Percentiles rank a stretch among this genome's conserved stretches.
Conservation (phyloP, 1,140 invertebrate genomes). For the Steinernema khuongi region DNA sequence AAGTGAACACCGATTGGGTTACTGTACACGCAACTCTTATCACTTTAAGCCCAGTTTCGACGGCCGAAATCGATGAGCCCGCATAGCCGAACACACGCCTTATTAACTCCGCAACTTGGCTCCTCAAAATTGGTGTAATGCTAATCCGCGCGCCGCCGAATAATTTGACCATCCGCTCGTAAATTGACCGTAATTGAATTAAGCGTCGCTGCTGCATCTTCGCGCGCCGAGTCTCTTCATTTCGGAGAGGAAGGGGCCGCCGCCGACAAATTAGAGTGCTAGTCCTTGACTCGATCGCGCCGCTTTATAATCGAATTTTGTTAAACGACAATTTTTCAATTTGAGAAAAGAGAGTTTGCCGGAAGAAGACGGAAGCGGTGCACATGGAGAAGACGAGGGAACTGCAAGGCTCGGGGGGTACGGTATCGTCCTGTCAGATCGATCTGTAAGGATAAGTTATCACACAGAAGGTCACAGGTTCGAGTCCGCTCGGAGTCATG, state of each 20-base stretch:
- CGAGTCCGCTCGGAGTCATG: no score
- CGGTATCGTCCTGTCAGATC: no score
- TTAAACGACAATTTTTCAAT: constrained; percentile 15
- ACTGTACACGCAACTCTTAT: no score
- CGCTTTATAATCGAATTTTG: constrained; percentile 10
- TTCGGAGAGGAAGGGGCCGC: background rate
- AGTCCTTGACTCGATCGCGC: constrained; percentile 8
- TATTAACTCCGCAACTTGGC: no score
- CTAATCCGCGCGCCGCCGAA: background rate
- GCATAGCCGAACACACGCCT: no score
- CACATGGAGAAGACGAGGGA: background rate
- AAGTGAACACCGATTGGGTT: no score
- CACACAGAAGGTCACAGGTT: no score
- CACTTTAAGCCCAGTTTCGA: no score
- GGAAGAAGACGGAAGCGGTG: background rate
- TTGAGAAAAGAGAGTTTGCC: background rate
- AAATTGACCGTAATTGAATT: constrained; percentile 54
- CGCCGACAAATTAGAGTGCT: background rate
- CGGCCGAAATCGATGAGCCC: no score
- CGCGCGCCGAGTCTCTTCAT: background rate
- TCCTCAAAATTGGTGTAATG: background rate
- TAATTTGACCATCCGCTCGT: constrained; percentile 16
- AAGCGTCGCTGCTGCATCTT: background rate
- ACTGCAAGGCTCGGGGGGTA: background rate
- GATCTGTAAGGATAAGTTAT: no score